Base-by-base conservation (phyloP, 2,888 invertebrate species). In the Philonicus albiceps region DNA sequence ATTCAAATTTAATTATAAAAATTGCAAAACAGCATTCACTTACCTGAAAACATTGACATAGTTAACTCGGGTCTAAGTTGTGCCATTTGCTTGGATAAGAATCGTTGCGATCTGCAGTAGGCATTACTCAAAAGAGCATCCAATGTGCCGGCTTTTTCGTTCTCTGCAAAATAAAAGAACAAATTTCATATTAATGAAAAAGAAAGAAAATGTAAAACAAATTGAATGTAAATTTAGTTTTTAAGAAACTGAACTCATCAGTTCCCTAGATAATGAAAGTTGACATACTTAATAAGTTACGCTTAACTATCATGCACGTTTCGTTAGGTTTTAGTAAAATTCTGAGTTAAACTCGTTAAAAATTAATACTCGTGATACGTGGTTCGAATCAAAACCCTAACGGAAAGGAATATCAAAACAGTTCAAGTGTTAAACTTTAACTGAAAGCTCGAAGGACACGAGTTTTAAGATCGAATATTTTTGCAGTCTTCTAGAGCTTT, bases 31-130 rank as follows among this genome's bases (percentile, higher is more conserved):
- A 85, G 34, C 22, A 27, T 40, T 13, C 72, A 91, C 92, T 93
- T 92, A 98, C 98, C 99, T 91, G 99, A 99, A 93, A 99, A 99
- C 95, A 99, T 98, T 0, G 99, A 98, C 98, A 99, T 99, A 34
- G 99, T 99, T 64, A 99, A 94, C 91, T 99, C 99, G 0, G 99
- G 98, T 91, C 99, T 98, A 31, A 98, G 94, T 89, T 97, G 96
- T 0, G 99, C 97, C 90, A 99, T 94, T 91, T 99, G 98, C 72
- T 97, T 95, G 0, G 98, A 98, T 43, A 99, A 94, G 91, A 97
- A 97, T 90, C 97, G 95, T 93, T 99, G 99, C 55, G 98, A 98
- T 88, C 98, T 95, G 91, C 98, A 97, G 93, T 98, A 98, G 0
- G 97, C 96, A 53, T 96, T 96, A 88, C 96, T 96, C 43, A 98